Conservation (phyloP, 2,113 vertebrate genomes). For the Hippopotamus amphibius region DNA sequence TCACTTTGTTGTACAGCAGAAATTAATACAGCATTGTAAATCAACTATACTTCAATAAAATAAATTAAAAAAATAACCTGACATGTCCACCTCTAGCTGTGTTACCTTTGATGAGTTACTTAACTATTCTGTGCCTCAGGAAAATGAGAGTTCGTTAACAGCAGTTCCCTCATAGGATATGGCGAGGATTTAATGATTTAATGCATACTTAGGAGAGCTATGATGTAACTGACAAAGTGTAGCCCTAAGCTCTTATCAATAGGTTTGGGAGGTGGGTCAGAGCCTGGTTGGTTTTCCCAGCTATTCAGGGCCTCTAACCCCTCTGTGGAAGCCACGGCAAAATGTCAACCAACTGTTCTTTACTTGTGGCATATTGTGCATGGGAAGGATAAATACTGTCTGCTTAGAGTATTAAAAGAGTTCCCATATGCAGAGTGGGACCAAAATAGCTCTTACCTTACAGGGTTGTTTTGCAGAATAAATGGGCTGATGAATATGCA, state of each 20-base stretch:
- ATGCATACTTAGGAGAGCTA: background rate
- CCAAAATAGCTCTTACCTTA: slow-evolving; percentile 64
- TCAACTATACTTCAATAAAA: background rate
- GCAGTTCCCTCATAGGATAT: accelerated
- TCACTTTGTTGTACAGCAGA: background rate
- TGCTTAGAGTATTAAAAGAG: slow-evolving; percentile 39
- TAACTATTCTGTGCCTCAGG: background rate
- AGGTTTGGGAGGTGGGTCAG: background rate
- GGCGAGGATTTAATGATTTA: no score
- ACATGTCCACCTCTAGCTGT: background rate
- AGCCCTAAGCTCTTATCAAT: background rate
- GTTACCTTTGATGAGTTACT: background rate
- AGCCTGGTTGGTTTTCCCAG: background rate
- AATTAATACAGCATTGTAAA: background rate
- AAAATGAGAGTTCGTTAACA: background rate
- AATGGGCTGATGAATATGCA: slow-evolving; percentile 69
- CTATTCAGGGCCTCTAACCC: background rate
- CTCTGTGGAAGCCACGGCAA: background rate
- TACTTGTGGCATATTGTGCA: background rate
- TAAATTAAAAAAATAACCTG: background rate
- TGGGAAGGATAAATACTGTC: background rate
- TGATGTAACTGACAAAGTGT: background rate
- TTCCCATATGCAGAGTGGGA: slow-evolving; percentile 36
- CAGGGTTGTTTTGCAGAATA: slow-evolving; percentile 49
- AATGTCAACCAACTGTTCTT: background rate